Conservation (phyloP, 2,888 invertebrate species). For the Mythimna pallens region DNA sequence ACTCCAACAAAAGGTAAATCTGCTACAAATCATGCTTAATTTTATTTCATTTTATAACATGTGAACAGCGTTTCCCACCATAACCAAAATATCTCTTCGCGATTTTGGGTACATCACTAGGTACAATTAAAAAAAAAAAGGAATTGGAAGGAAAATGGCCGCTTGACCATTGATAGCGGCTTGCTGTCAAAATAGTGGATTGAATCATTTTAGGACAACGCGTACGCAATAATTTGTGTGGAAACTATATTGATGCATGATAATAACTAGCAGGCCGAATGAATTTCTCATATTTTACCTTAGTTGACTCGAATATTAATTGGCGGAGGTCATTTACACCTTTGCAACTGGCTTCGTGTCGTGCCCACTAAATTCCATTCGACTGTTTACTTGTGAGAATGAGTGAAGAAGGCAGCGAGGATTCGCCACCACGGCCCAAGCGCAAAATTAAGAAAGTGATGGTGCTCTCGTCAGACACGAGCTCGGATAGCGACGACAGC, state of each 20-base stretch:
- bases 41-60: background rate
- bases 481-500: constrained; percentile 87
- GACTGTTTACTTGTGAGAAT: constrained; percentile 77
- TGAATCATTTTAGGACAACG: constrained; percentile 74
- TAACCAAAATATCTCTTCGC: too few species aligned
- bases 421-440: constrained; percentile 79
- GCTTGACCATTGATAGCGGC: constrained; percentile 87
- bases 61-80: too few species aligned
- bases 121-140: constrained; percentile 55
- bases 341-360: constrained; percentile 85
- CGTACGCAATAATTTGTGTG: constrained; percentile 72
- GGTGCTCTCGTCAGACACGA: constrained; percentile 80
- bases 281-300: constrained; percentile 72
- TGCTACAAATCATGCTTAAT: background rate
- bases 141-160: constrained; percentile 85
- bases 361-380: constrained; percentile 74
- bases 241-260: constrained; percentile 68
- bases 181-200: constrained; percentile 89
- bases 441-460: constrained; percentile 83
- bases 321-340: constrained; percentile 86
- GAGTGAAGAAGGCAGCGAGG: constrained; percentile 85
- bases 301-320: constrained; percentile 72
- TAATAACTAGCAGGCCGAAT: constrained; percentile 75
- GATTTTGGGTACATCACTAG: constrained; percentile 33
- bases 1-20: too few species aligned